phyloP scores from a whole-genome alignment of 2,113 vertebrate genomes.

The Mellivora capensis region DNA sequence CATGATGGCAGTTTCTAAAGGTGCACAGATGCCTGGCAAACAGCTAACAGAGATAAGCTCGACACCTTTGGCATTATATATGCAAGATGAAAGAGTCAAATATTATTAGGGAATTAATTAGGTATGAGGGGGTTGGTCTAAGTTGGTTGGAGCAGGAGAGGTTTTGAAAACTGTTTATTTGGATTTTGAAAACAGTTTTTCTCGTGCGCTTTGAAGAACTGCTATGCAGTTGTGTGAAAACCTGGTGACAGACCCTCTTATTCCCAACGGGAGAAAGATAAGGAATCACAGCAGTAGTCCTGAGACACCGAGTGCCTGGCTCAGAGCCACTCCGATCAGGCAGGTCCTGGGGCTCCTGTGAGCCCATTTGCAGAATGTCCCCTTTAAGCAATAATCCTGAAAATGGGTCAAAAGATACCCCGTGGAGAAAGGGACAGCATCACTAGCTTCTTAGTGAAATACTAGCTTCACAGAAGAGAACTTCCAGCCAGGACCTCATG shows the following conservation, averaged over 20 bases:
- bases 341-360: background rate
- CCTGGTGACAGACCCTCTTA: background rate
- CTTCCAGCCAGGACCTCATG: rapidly evolving
- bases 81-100: constrained; percentile 32
- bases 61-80: constrained; percentile 20
- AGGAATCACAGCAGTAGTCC: background rate
- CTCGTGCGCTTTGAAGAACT: background rate
- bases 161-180: constrained; percentile 57
- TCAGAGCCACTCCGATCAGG: background rate
- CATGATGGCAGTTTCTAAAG: constrained; percentile 41
- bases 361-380: background rate
- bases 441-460: background rate
- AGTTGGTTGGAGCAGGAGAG: background rate
- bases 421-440: background rate
- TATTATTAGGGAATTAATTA: constrained; percentile 43
- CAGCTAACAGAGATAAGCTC: constrained; percentile 44
- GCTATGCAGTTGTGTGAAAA: background rate
- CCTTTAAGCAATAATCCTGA: background rate
- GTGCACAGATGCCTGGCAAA: constrained; percentile 42
- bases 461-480: background rate
- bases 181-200: background rate
- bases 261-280: background rate
- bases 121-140: background rate
- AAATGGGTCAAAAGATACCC: background rate
- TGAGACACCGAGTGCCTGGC: rapidly evolving